These are phyloP conservation scores for Cynopterus sphinx DNA, from an alignment of 2,797 vertebrate genomes.

Conservation along the genomic window DNA sequence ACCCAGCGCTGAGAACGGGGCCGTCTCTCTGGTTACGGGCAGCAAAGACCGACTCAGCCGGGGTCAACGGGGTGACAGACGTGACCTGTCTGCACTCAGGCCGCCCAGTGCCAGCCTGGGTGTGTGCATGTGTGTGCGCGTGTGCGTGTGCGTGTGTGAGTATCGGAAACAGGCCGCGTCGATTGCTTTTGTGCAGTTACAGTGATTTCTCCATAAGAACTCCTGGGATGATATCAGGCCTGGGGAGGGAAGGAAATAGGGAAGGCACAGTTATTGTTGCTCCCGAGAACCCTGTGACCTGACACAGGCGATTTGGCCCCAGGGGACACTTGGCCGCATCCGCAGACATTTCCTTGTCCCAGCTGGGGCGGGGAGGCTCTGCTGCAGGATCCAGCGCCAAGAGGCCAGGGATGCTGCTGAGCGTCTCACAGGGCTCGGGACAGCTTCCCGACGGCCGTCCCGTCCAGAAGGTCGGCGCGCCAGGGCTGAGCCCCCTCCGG, in stretches of 20 bases:
- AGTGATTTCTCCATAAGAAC: not conserved
- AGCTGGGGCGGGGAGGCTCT: not conserved
- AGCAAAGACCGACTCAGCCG: not conserved
- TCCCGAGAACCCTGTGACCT: not conserved
- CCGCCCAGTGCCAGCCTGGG: not conserved
- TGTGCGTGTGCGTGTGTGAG: not conserved
- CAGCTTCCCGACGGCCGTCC: not conserved
- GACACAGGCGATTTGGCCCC: not conserved
- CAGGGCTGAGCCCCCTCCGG: not conserved
- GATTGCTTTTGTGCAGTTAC: not conserved
- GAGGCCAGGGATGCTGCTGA: not conserved
- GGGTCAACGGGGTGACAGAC: not conserved
- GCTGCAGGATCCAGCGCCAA: not conserved
- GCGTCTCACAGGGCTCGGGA: accelerated
- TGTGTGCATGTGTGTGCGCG: not conserved
- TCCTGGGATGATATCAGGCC: not conserved
- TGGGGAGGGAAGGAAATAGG: not conserved
- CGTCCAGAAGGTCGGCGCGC: not conserved
- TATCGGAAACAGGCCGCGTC: not conserved
- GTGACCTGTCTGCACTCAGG: not conserved
- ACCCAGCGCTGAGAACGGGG: not conserved
- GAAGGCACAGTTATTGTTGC: not conserved
- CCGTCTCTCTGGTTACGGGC: not conserved
- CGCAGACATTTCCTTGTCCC: not conserved
- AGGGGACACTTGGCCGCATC: not conserved